Base-by-base conservation (phyloP, 2,888 invertebrate species). In the Drosophila rubida region DNA sequence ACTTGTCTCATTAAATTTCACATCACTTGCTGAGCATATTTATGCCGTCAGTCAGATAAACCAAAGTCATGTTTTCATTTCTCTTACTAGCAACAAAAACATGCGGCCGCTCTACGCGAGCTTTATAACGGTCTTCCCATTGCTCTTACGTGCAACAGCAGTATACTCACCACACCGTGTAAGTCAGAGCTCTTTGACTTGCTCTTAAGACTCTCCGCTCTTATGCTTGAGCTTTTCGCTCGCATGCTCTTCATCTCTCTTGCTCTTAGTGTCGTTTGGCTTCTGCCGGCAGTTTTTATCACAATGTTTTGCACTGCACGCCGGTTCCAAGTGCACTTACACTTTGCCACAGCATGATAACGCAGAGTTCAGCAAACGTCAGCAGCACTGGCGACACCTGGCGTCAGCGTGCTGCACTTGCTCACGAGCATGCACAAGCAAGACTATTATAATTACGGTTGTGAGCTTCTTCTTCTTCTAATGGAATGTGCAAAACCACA, bases 281-380 rank as follows among this genome's bases (percentile, higher is more conserved):
- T 27, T 27, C 41, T 51, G 57, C 72, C 76, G 73, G 71, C 22
- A n/a, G 30, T 32, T 46, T 19, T 68, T 72, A 62, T 72, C 68
- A 62, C 19, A 55, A n/a, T 25, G 16, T 25, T 30, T 8, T 55
- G 23, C 32, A 25, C 13, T 65, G 71, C 67, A 71, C 61, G 77
- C 67, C 67, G 72, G 77, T 55, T 51, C n/a, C n/a, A 9, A 67
- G 35, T 62, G 77, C 55, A 54, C 32, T 55, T 39, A 6, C 67
- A 67, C 55, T 51, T 19, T 8, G 8, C 22, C 35, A 53, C 39
- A 58, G 66, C 76, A 71, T 71, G 77, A 44, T 66, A 54, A 39
- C 32, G n/a, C 32, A 32, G 32, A 71, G 72, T 62, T 62, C 23
- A 13, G 27, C 60, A 58, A 58, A 58, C 58, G 58, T 76, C 72